These are phyloP conservation scores for Zingel zingel DNA, from an alignment of 2,113 vertebrate genomes.

Conservation along the genomic window DNA sequence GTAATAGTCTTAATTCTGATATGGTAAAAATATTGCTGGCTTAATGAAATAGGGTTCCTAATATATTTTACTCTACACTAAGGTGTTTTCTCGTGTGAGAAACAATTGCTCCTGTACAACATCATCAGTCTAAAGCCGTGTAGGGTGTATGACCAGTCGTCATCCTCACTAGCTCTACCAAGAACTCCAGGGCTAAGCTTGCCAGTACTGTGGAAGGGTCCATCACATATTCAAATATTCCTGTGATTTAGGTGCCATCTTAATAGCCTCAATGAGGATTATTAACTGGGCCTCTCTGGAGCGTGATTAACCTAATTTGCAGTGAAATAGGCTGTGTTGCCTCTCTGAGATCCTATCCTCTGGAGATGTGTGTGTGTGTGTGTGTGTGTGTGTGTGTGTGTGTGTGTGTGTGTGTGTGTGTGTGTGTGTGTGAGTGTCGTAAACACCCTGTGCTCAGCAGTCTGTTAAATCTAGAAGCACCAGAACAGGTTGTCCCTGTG, in stretches of 20 bases:
- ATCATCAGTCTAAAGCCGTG: not conserved
- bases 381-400: slow-evolving; percentile 21
- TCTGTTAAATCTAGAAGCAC: slow-evolving; percentile 67
- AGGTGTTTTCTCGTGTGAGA: slow-evolving; percentile 9
- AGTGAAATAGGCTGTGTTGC: slow-evolving; percentile 79
- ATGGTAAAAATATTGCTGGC: not conserved
- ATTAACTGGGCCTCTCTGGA: slow-evolving; percentile 80
- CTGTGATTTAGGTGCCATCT: slow-evolving; percentile 73
- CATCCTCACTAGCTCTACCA: slow-evolving; percentile 7
- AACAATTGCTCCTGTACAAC: not conserved
- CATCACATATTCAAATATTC: slow-evolving; percentile 70
- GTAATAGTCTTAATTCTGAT: slow-evolving; percentile 33
- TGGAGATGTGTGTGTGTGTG: slow-evolving; percentile 46
- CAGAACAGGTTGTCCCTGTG: slow-evolving; percentile 62
- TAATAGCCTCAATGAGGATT: slow-evolving; percentile 76
- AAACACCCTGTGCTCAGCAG: slow-evolving; percentile 67
- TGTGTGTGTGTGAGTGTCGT: slow-evolving; percentile 22
- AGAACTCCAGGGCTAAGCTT: slow-evolving; percentile 21
- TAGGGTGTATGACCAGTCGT: slow-evolving; percentile 4
- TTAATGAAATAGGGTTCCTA: slow-evolving; percentile 46
- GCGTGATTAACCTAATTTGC: slow-evolving; percentile 82
- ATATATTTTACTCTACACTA: slow-evolving; percentile 13
- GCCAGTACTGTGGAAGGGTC: slow-evolving; percentile 35
- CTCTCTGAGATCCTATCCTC: slow-evolving; percentile 71
- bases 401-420: slow-evolving; percentile 11